These are phyloP conservation scores for Drosophila nigricruria DNA, from an alignment of 2,888 invertebrate species.

Conservation along the genomic window DNA sequence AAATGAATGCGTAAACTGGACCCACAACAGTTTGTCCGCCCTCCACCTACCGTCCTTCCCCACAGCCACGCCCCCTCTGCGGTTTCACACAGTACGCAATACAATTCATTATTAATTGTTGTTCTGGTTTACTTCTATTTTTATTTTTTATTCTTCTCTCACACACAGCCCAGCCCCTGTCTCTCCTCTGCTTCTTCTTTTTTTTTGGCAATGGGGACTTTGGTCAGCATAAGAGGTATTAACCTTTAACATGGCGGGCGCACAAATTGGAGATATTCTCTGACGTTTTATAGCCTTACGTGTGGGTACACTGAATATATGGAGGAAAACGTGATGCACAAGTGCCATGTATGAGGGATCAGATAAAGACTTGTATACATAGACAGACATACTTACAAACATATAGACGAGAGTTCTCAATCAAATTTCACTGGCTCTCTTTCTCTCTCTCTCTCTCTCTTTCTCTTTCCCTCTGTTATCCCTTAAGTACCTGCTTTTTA, in stretches of 20 bases:
- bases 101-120: conserved; percentile 82
- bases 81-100: conserved; percentile 77
- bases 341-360: background rate
- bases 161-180: background rate
- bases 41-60: background rate
- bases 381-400: too few relatives aligned
- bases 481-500: background rate
- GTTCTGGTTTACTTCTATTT: conserved; percentile 61
- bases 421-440: too few relatives aligned
- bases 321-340: background rate
- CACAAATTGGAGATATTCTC: conserved; percentile 35
- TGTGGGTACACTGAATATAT: background rate
- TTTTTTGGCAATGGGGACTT: conserved; percentile 12
- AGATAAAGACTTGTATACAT: background rate
- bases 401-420: background rate
- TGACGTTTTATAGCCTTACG: background rate
- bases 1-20: conserved; percentile 73
- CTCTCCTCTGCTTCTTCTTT: background rate
- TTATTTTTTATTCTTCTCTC: conserved; percentile 5
- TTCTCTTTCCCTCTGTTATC: background rate
- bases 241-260: conserved; percentile 60
- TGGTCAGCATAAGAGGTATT: conserved; percentile 48
- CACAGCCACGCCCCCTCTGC: conserved; percentile 30
- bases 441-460: background rate
- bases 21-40: conserved; percentile 13